Base-by-base conservation (phyloP, 2,888 invertebrate species). In the Microplitis deprimator region DNA sequence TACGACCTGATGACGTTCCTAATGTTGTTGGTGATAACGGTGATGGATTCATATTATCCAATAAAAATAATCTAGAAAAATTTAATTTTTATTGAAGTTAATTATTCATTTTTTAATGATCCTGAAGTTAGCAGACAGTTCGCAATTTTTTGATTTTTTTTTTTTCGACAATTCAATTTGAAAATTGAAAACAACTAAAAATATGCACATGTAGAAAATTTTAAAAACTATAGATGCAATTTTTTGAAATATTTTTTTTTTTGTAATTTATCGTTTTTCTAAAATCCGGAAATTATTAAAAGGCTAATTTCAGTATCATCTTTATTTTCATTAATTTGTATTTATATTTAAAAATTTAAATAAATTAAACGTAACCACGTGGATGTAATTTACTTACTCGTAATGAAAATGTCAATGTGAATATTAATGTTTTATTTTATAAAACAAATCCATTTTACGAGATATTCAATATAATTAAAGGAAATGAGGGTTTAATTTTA, bases 41-140 rank as follows among this genome's bases (percentile, higher is more conserved):
- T 65, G 90, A 83, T 20, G 87, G 83, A 82, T 88, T 90, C 90
- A 90, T 90, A 75, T 74, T n/a, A 65, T 50, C 13, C 50, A 50
- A 50, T 50, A 13, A 13, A 50, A 50, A 10, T 13, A 1, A 50
- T 50, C 50, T 50, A 13, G 5, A 50, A 13, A 50, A 5, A 50
- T 50, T 50, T 13, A 13, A 50, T 10, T 8, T 50, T 10, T 41
- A 41, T 41, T 29, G 2, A 29, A 29, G 29, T 2, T 29, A 29
- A 29, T 29, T 29, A 29, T 29, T 29, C 3, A 29, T 29, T 29
- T 29, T 29, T 29, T 29, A 4, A 29, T 4, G 29, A 29, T 29
- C 29, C 4, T 29, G 4, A 20, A 20, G 29, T 29, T 29, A 29
- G 29, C 29, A 20, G 20, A 20, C 20, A 29, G 29, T 4, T 29